These are phyloP conservation scores for Saimiri boliviensis DNA, from an alignment of 2,113 vertebrate species.

Conservation along the genomic window DNA sequence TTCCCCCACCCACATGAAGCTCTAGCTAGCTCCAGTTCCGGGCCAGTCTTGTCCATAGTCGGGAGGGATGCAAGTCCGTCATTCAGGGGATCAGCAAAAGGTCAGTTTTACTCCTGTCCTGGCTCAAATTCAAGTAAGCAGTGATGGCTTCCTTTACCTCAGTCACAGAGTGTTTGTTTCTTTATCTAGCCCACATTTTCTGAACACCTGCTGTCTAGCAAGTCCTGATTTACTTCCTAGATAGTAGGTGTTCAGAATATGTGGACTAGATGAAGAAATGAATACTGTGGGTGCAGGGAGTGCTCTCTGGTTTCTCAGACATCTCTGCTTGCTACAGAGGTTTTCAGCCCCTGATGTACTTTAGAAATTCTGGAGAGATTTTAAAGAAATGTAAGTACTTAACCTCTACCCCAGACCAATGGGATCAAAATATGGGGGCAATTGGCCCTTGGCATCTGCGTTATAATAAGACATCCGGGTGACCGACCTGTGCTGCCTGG, in stretches of 20 bases:
- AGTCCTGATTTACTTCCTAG: not conserved
- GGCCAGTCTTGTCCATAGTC: not conserved
- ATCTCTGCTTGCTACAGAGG: too few species aligned
- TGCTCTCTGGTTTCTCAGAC: too few species aligned
- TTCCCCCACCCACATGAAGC: not conserved
- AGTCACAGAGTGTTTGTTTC: not conserved
- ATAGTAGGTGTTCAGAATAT: not conserved
- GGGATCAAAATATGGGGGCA: not conserved
- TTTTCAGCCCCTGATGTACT: too few species aligned
- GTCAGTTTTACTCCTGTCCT: not conserved
- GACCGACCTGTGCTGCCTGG: not conserved
- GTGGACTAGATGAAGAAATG: not conserved
- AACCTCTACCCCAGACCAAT: too few species aligned
- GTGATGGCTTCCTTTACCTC: not conserved
- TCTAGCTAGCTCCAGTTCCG: not conserved
- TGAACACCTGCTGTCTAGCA: not conserved
- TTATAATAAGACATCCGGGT: not conserved
- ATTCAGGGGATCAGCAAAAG: not conserved
- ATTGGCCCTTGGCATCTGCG: not conserved
- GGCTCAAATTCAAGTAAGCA: not conserved
- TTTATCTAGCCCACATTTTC: not conserved
- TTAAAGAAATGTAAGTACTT: too few species aligned
- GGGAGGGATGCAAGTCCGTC: not conserved
- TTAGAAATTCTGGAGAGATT: too few species aligned
- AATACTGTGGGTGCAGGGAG: not conserved